Evolutionary conservation across 2,888 invertebrate genomes (phyloP), one percentile per base, ranked within the genome.

Genomic region (Mesorhabditis sp.): DNA sequence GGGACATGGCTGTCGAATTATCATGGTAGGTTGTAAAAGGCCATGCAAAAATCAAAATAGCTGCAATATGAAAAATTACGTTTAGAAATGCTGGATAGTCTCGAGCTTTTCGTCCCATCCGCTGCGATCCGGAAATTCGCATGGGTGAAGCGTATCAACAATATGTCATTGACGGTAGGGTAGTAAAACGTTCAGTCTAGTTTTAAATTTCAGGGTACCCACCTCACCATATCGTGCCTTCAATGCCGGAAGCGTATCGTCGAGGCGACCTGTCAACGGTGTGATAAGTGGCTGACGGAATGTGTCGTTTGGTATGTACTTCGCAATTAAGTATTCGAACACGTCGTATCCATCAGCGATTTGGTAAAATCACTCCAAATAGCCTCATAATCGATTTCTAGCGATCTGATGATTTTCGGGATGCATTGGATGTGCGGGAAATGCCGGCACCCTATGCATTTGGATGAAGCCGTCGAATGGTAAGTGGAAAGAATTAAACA

Each of bases 81-180:
- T 75, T 45, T 71, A 76, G 79, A 76, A 44, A 80, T 80, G 80
- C 75, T 77, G 28, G 67, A 74, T 58, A 68, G 73, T 15, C 69
- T 77, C 2, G 75, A 76, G n/a, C 61, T 78, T 44, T 74, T 65
- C 67, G 61, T 68, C 2, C 72, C 74, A 1, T 69, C 69, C 28
- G 76, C 78, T 6, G 69, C 67, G 61, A 69, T 80, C 15, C 45
- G 70, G 42, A 80, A 80, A 68, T 74, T 72, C 66, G 70, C 72
- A 43, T 63, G 72, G 13, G 65, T 78, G 3, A 68, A 70, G 3
- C 50, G 70, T 4, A 74, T 80, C 62, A 70, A 62, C n/a, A 58
- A 65, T 0, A 73, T 72, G 43, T 72, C 73, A 1, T 67, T 69
- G 13, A 71, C 76, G 65, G 73, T 73, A 5, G 13, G 71, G 42